Evolutionary conservation across 2,113 vertebrate species (phyloP), one percentile per base, ranked within the genome.

Genomic region (Silurus meridionalis): DNA sequence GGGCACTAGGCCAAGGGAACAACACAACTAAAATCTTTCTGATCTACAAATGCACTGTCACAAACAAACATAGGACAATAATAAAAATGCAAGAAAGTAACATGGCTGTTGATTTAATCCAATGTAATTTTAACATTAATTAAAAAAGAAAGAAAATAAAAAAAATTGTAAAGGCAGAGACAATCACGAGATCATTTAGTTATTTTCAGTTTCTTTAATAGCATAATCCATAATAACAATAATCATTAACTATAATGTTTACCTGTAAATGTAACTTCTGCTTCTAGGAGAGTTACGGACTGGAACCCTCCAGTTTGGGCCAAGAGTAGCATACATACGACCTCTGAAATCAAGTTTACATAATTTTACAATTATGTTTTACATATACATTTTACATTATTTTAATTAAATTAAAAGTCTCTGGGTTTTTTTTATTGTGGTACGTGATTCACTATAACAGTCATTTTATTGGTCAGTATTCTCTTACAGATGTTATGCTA

Each of bases 301-400:
- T 0, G 97, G 97, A 88, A 97, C 97, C 91, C 96, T 96, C 97
- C 98, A 98, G 94, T 99, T 98, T 90, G 97, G 98, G 82, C 97
- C 98, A 93, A 99, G 95, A 0, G 98, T 99, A 88, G 97, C 96
- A 63, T 98, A 99, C 91, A 99, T 95, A 87, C 97, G 97, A 88
- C 97, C 96, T 95, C 97, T 98, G 96, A 96, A 89, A 86, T 25
- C 4, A 25, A 21, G 4, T 37, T 37, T 37, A 37, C 37, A 37
- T 37, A 37, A 37, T 37, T 37, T 37, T 37, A 37, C 28, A 37
- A 37, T n/a, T n/a, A n/a, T n/a, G n/a, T n/a, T n/a, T n/a, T n/a
- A n/a, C n/a, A n/a, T n/a, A n/a, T n/a, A 37, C 2, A 85, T 7
- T 11, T 25, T 15, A 69, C 8, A 83, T 23, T 3, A 14, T 64